Conservation (phyloP, 2,888 invertebrate species). For the Nemapogon koenigi region DNA sequence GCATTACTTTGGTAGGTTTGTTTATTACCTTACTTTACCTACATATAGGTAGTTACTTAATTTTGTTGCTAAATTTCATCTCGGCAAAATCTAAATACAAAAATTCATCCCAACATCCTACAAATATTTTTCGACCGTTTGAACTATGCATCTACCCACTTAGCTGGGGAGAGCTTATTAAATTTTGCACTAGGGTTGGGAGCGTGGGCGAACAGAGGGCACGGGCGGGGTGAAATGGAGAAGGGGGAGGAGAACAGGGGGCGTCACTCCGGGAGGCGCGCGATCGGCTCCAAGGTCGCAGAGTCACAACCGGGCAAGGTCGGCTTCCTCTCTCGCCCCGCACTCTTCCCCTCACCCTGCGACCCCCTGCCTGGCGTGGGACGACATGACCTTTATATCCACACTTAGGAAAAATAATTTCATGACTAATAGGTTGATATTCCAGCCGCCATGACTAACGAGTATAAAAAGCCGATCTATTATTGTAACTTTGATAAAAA, state of each 20-base stretch:
- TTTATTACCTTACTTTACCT: too few relatives aligned
- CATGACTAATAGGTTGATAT: slow-evolving; percentile 8
- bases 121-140: neutral
- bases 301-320: slow-evolving; percentile 66
- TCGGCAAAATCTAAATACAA: too few relatives aligned
- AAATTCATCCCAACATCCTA: too few relatives aligned
- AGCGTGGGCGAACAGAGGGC: slow-evolving; percentile 28
- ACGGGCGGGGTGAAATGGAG: slow-evolving; percentile 20
- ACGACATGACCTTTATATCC: slow-evolving; percentile 62
- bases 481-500: too few relatives aligned
- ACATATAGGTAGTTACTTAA: too few relatives aligned
- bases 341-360: slow-evolving; percentile 21
- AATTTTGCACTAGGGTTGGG: slow-evolving; percentile 46
- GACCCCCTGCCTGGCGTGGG: slow-evolving; percentile 46
- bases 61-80: too few relatives aligned
- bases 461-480: too few relatives aligned
- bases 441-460: too few relatives aligned
- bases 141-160: neutral
- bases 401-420: slow-evolving; percentile 32
- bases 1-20: too few relatives aligned
- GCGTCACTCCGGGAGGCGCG: slow-evolving; percentile 21
- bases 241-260: slow-evolving; percentile 18
- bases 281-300: slow-evolving; percentile 58
- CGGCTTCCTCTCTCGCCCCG: slow-evolving; percentile 54
- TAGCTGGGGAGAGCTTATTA: slow-evolving; percentile 24